Percentiles rank a stretch among this genome's conserved stretches.
phyloP scores from a whole-genome alignment of 2,113 vertebrate genomes.

The Callithrix jacchus region DNA sequence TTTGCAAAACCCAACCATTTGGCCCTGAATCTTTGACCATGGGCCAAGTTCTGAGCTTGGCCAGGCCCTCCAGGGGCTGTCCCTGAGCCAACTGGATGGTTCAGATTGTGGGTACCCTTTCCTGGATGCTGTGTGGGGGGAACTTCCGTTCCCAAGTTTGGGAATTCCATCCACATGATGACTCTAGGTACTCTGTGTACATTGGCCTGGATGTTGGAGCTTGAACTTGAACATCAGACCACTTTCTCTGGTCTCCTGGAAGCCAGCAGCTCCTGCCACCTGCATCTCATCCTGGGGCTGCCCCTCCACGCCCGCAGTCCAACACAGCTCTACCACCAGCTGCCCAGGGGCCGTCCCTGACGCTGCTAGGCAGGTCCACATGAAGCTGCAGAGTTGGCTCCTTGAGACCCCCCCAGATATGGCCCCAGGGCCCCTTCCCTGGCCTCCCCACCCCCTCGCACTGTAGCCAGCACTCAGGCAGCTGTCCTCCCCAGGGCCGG shows the following conservation, averaged over 20 bases:
- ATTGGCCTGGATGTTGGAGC: not conserved
- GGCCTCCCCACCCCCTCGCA: no score
- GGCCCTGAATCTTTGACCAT: not conserved
- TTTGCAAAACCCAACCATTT: not conserved
- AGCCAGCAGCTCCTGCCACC: not conserved
- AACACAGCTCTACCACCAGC: not conserved
- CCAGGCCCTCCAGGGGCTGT: no score
- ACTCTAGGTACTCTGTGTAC: no score
- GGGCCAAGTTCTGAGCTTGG: not conserved
- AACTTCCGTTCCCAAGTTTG: not conserved
- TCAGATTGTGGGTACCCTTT: no score
- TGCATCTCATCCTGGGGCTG: no score
- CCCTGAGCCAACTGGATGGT: fast-evolving
- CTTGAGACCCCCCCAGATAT: not conserved
- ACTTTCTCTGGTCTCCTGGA: not conserved
- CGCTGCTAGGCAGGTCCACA: no score
- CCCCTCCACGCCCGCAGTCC: no score
- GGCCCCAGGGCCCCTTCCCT: not conserved
- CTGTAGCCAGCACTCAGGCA: no score
- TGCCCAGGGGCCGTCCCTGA: not conserved
- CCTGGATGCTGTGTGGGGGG: not conserved
- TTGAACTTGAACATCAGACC: not conserved
- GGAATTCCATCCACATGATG: not conserved
- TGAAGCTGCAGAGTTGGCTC: not conserved
- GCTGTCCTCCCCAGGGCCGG: not conserved